phyloP scores from a whole-genome alignment of 2,888 invertebrate genomes.

The Ethmia dodecea region DNA sequence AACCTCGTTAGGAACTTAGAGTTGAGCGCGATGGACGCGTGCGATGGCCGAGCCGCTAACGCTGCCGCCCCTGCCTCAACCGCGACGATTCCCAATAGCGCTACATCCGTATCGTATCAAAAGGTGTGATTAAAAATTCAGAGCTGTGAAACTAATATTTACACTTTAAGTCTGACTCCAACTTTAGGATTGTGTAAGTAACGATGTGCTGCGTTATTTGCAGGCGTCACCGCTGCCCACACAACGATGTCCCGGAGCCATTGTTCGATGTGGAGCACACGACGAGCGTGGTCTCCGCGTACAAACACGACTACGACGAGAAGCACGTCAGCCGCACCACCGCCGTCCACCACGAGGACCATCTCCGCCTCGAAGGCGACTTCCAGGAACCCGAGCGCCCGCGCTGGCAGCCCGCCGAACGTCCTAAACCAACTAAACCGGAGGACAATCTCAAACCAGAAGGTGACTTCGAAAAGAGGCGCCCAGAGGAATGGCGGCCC shows the following conservation, averaged over 20 bases:
- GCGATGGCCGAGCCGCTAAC: slow-evolving; percentile 64
- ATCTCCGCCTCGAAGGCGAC: slow-evolving; percentile 84
- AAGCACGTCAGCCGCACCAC: slow-evolving; percentile 79
- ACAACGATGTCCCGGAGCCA: slow-evolving; percentile 80
- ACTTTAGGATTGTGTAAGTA: too few relatives aligned
- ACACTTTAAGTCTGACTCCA: too few relatives aligned
- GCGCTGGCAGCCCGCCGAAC: slow-evolving; percentile 69
- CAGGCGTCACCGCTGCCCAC: slow-evolving; percentile 91
- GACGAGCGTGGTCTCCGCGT: slow-evolving; percentile 78
- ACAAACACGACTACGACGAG: slow-evolving; percentile 81
- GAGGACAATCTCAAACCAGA: slow-evolving; percentile 76
- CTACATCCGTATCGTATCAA: slow-evolving; percentile 62
- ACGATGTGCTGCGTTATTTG: slow-evolving; percentile 37
- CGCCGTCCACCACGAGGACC: slow-evolving; percentile 81
- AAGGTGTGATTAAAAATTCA: slow-evolving; percentile 52
- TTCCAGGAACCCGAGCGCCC: slow-evolving; percentile 75
- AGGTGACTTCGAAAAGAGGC: slow-evolving; percentile 70
- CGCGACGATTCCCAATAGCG: slow-evolving; percentile 49
- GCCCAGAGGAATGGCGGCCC: slow-evolving; percentile 56
- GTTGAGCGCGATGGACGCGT: slow-evolving; percentile 58
- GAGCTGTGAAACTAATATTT: too few relatives aligned
- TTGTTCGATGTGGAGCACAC: slow-evolving; percentile 77
- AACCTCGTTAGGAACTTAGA: slow-evolving; percentile 20
- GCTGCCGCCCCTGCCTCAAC: slow-evolving; percentile 62
- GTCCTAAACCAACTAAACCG: slow-evolving; percentile 71